phyloP scores from a whole-genome alignment of 2,888 invertebrate species.

The Aproaerema taeniolella region DNA sequence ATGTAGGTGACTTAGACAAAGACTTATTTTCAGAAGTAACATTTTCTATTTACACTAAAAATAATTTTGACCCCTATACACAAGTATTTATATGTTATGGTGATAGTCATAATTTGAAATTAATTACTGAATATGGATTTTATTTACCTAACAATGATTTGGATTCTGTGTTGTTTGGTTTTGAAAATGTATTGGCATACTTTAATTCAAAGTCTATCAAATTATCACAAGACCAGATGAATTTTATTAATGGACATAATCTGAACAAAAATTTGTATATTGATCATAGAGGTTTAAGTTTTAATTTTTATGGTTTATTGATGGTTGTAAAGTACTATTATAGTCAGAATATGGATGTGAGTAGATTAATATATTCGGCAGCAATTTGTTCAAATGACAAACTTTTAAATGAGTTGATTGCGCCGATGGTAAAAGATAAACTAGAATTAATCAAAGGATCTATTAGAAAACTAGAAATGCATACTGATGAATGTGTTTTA shows the following conservation, averaged over 20 bases:
- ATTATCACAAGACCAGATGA: conserved; percentile 76
- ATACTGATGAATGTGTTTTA: conserved; percentile 44
- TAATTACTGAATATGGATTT: conserved; percentile 94
- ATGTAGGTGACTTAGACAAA: conserved; percentile 39
- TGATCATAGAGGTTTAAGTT: conserved; percentile 79
- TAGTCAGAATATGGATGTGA: conserved; percentile 52
- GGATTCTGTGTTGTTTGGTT: conserved; percentile 80
- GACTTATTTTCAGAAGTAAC: conserved; percentile 53
- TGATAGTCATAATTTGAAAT: conserved; percentile 85
- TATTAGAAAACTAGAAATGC: conserved; percentile 42
- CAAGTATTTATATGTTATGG: conserved; percentile 96
- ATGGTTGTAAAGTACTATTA: conserved; percentile 68
- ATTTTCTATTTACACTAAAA: conserved; percentile 69
- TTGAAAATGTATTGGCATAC: conserved; percentile 70
- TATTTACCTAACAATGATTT: conserved; percentile 81
- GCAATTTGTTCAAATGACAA: conserved; percentile 57
- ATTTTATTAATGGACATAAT: conserved; percentile 80
- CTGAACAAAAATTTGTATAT: conserved; percentile 81
- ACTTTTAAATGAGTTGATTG: conserved; percentile 52
- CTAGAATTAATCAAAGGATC: conserved; percentile 42
- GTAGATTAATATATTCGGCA: conserved; percentile 62
- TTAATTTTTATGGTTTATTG: conserved; percentile 77
- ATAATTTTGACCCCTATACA: conserved; percentile 77
- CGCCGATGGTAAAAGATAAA: conserved; percentile 52
- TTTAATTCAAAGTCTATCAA: conserved; percentile 44